Base-by-base conservation (phyloP, 2,797 vertebrate genomes). In the Thunnus albacares region DNA sequence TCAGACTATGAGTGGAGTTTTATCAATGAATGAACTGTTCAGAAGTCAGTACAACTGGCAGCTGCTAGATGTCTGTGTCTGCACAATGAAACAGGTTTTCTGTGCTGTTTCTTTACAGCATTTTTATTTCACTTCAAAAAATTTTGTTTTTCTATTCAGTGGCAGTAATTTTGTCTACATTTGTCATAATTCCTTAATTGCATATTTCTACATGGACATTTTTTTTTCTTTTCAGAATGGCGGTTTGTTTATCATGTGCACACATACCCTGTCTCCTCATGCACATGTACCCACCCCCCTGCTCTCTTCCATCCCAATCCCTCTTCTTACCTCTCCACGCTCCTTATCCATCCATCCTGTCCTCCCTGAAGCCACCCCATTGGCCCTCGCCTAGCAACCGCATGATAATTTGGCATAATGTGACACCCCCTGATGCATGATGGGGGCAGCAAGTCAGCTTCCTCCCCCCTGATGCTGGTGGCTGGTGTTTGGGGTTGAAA, bases 391-490 rank as follows among this genome's bases (percentile, higher is more conserved):
- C 93, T 95, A 94, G 94, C 94, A 95, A 95, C 94, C 87, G 71
- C 87, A 94, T 92, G 91, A 93, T 94, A 92, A 95, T 94, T 93
- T 94, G 93, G 90, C 89, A 94, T 95, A 93, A 95, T 95, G 92
- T 94, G 92, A 93, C 93, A 93, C 90, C 89, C 91, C 88, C 88
- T 90, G 90, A 94, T 95, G 89, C 89, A 94, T 92, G 91, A 93
- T 91, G 90, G 89, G 90, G 91, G 87, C 82, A 83, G 85, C 82
- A 87, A 92, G 75, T 90, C 88, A 86, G 88, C 87, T 68, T 80
- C 78, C 80, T 80, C 85, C 80, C 62, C 59, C 57, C 71, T 62
- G 28, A 61, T 58, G 77, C 85, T 61, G 38, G 81, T 87, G 86
- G 87, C 79, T 90, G 71, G 69, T 74, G 80, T 85, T 90, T 82